Percentiles rank a stretch among this genome's conserved stretches.
phyloP scores from a whole-genome alignment of 2,113 vertebrate species.

The Mionectes macconnelli region DNA sequence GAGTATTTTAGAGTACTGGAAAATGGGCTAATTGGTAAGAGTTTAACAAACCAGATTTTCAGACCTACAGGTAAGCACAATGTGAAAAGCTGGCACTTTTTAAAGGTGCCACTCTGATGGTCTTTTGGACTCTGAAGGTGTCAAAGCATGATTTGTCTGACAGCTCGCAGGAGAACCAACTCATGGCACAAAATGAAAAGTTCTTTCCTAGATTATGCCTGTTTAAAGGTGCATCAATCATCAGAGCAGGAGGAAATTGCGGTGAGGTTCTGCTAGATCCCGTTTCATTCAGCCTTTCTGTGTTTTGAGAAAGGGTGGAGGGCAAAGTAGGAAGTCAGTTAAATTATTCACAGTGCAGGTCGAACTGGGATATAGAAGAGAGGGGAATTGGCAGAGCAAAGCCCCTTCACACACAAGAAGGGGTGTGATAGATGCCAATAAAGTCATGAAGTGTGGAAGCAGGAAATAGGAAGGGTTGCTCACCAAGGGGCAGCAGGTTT shows the following conservation, averaged over 20 bases:
- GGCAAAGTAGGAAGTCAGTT: not conserved
- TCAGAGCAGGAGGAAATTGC: not conserved
- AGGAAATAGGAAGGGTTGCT: not conserved
- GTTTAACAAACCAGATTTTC: not conserved
- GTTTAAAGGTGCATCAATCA: not conserved
- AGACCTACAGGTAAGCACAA: not conserved
- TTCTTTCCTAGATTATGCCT: not conserved
- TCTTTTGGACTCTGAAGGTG: not conserved
- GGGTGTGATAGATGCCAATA: not conserved
- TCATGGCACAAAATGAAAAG: not conserved
- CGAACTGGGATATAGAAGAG: not conserved
- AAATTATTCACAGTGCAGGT: not conserved
- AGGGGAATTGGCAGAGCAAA: not conserved
- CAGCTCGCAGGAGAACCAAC: not conserved
- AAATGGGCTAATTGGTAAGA: not conserved
- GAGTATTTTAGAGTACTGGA: not conserved
- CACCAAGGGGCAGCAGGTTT: not conserved
- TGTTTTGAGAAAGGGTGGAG: not conserved
- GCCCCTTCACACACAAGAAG: not conserved
- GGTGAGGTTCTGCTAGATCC: not conserved
- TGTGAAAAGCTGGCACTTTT: not conserved
- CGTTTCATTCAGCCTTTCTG: fast-evolving
- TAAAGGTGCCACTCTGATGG: not conserved
- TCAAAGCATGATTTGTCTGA: not conserved
- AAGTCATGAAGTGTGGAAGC: not conserved